Base-by-base conservation (phyloP, 2,888 invertebrate genomes). In the Glaucopsyche alexis region DNA sequence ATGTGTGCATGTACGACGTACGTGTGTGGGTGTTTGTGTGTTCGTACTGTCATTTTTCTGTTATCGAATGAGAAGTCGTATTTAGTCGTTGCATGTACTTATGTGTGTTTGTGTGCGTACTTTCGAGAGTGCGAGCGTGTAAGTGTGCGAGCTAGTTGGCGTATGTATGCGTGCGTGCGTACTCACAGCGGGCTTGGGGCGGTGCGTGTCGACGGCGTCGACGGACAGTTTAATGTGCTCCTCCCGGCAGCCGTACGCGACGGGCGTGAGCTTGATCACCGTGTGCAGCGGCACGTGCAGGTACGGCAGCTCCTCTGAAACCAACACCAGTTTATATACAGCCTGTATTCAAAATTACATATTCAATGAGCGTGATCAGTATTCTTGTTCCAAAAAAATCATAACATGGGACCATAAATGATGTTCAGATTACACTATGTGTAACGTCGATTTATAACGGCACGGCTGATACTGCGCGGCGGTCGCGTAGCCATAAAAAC, bases 211-310 rank as follows among this genome's bases (percentile, higher is more conserved):
- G 74, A 99, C 99, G 76, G 99, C 99, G 74, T 96, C 96, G 72
- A 99, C 96, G 60, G 97, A 96, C 79, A 99, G 94, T 84, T 96
- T 95, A 85, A 99, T 97, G 89, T 98, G 96, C 85, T 99, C 99
- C 85, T 99, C 97, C 82, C 98, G 96, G 89, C 99, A 99, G 60
- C 99, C 99, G 88, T 99, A 99, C 50, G 99, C 99, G 49, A 99
- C 97, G 4, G 99, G 99, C 29, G 99, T 99, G 84, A 99, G 92
- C 90, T 99, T 99, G 86, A 99, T 98, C 80, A 99, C 96, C 71
- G 98, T 97, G 91, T 99, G 99, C 74, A 98, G 93, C 8, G 98
- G 98, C 79, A 98, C 98, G 90, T 96, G 95, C 72, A 98, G 93
- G 88, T 98, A 98, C 6, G 98, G 98, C 78, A 98, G 93, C 89